A percentile compares a stretch with the other conserved stretches of the same genome.
phyloP scores from a whole-genome alignment of 2,113 vertebrate genomes.

The Acinonyx jubatus region DNA sequence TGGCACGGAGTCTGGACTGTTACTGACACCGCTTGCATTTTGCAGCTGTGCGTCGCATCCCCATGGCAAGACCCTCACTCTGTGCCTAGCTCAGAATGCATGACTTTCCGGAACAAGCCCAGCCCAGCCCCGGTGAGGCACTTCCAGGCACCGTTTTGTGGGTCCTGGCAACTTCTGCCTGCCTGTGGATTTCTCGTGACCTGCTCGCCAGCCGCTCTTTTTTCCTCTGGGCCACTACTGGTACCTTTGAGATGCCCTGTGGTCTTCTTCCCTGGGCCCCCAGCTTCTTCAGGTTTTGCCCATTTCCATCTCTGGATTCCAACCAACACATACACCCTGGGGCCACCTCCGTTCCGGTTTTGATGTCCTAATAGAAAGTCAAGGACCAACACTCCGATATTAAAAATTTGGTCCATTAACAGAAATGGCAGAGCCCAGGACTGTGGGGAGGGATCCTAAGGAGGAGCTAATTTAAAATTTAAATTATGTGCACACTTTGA shows the following conservation, averaged over 20 bases:
- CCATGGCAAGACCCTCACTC: not conserved
- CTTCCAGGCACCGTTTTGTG: not conserved
- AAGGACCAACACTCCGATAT: not conserved
- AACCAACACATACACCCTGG: not conserved
- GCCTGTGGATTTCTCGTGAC: not conserved
- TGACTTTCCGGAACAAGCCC: not conserved
- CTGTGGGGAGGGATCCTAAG: not conserved
- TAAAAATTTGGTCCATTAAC: conserved; percentile 52
- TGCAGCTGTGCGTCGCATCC: not conserved
- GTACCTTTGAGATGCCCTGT: not conserved
- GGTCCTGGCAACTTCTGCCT: not conserved
- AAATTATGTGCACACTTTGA: conserved; percentile 74
- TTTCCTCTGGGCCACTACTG: not conserved
- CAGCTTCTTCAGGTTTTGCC: not conserved
- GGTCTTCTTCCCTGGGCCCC: not conserved
- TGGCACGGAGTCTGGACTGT: not conserved
- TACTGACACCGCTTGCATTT: not conserved
- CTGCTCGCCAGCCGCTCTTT: not conserved
- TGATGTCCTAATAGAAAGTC: conserved; percentile 11
- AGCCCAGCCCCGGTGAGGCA: not conserved
- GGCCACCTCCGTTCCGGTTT: not conserved
- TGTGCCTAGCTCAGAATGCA: not conserved
- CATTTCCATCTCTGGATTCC: not conserved
- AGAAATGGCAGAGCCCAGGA: conserved; percentile 32
- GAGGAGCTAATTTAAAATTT: conserved; percentile 76